Percentiles rank a stretch among this genome's conserved stretches.
These are phyloP conservation scores for Pseudochirops corinnae DNA, from an alignment of 2,797 vertebrate species.

Conservation along the genomic window DNA sequence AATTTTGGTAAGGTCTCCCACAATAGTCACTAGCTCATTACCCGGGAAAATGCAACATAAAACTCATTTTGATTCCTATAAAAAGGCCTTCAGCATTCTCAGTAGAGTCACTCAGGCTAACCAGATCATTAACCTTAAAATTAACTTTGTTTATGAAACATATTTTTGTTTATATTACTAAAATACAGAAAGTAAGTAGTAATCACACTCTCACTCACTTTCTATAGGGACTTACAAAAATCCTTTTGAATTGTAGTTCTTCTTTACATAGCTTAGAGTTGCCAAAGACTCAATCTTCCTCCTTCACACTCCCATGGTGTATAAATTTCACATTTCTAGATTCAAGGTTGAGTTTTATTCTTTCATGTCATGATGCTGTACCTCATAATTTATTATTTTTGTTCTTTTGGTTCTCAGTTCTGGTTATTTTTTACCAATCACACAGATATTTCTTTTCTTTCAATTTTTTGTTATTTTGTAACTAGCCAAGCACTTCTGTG, in stretches of 20 bases:
- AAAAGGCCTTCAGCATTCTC: neutral
- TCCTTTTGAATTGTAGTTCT: neutral
- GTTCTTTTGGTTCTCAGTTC: neutral
- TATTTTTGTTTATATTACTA: no score
- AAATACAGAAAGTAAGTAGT: neutral
- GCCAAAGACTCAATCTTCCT: neutral
- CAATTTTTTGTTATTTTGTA: neutral
- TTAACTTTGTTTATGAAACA: no score
- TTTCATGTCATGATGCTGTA: neutral
- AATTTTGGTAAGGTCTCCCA: neutral
- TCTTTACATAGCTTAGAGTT: neutral
- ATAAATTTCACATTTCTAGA: neutral
- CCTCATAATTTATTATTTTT: neutral
- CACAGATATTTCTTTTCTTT: neutral
- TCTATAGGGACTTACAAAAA: neutral
- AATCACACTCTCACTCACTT: neutral
- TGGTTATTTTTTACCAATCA: no score
- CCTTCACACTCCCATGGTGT: neutral
- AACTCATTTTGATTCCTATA: neutral
- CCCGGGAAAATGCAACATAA: neutral
- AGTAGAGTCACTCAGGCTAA: no score
- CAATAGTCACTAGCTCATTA: neutral
- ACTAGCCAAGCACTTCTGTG: neutral
- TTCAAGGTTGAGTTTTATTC: neutral
- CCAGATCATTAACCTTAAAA: no score